Evolutionary conservation across 2,113 vertebrate species (phyloP).

Genomic region (Phylloscopus whistleri): DNA sequence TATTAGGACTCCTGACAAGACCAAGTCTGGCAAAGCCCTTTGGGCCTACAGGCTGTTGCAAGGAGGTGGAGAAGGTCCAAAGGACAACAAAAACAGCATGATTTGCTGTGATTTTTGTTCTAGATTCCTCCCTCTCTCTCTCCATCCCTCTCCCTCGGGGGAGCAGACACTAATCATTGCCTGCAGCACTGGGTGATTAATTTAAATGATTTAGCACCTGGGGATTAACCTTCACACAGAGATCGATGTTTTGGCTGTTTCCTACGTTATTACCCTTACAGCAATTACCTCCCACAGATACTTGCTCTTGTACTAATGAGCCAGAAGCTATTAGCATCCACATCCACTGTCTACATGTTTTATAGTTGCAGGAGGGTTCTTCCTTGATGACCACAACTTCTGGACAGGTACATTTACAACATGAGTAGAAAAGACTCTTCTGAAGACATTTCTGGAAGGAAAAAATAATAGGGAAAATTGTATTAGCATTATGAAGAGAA

Average conservation of each 20-base stretch:
- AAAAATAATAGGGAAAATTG: not conserved
- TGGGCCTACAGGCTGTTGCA: not conserved
- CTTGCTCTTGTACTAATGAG: conserved; percentile 37
- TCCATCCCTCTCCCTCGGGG: not conserved
- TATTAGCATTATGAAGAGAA: not conserved
- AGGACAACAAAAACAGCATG: fast-evolving
- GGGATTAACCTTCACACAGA: conserved; percentile 47
- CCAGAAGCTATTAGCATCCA: conserved; percentile 40
- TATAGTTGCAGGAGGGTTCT: not conserved
- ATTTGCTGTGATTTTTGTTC: not conserved
- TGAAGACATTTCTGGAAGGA: not conserved
- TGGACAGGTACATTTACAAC: not conserved
- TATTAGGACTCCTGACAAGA: not conserved
- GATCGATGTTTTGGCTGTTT: conserved; percentile 53
- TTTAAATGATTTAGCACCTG: conserved; percentile 53
- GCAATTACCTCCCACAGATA: conserved; percentile 56
- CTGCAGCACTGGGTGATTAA: conserved; percentile 46
- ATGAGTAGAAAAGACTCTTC: not conserved
- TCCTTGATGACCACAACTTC: conserved; percentile 2
- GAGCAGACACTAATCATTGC: conserved; percentile 21
- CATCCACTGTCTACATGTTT: not conserved
- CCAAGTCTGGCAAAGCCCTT: not conserved
- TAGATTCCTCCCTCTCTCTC: not conserved
- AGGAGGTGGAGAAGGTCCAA: not conserved
- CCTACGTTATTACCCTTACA: conserved; percentile 27